Evolutionary conservation across 2,888 invertebrate genomes (phyloP).

Genomic region (Hofmannophila pseudospretella): DNA sequence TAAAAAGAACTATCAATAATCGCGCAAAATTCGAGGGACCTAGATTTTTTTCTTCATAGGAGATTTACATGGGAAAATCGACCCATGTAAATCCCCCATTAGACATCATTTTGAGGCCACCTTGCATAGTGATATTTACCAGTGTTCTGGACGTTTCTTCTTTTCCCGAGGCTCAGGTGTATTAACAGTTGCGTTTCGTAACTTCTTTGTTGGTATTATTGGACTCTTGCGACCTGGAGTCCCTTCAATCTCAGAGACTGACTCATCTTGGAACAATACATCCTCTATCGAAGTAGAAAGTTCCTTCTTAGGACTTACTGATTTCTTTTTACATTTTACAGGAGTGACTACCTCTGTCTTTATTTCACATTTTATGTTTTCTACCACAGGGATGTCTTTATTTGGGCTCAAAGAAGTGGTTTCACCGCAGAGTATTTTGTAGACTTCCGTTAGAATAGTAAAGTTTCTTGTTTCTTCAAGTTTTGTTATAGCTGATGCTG

Average conservation of each 20-base stretch:
- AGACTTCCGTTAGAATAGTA: conserved; percentile 39
- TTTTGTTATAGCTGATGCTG: conserved; percentile 44
- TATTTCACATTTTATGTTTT: conserved; percentile 6
- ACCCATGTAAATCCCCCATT: too few relatives aligned
- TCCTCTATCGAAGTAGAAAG: conserved; percentile 23
- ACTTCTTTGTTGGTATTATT: conserved; percentile 48
- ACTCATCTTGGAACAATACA: conserved; percentile 32
- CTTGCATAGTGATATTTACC: too few relatives aligned
- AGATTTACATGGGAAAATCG: too few relatives aligned
- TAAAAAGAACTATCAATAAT: too few relatives aligned
- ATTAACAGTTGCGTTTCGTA: conserved; percentile 16
- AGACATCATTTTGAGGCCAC: too few relatives aligned
- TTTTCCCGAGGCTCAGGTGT: conserved; percentile 45
- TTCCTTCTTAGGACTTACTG: conserved; percentile 19
- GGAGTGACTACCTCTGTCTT: not conserved
- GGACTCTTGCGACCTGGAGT: conserved; percentile 61
- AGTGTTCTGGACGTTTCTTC: conserved; percentile 53
- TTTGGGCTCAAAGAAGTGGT: conserved; percentile 17
- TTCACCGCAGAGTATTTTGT: conserved; percentile 48
- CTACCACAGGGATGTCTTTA: too few relatives aligned
- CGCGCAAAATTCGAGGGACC: too few relatives aligned
- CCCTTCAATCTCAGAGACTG: conserved; percentile 53
- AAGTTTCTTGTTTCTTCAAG: conserved; percentile 54
- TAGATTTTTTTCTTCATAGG: too few relatives aligned
- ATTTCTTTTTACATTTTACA: conserved; percentile 1